Evolutionary conservation across 2,888 invertebrate genomes (phyloP), one percentile per base, ranked within the genome.

Genomic region (Alsophila aescularia): DNA sequence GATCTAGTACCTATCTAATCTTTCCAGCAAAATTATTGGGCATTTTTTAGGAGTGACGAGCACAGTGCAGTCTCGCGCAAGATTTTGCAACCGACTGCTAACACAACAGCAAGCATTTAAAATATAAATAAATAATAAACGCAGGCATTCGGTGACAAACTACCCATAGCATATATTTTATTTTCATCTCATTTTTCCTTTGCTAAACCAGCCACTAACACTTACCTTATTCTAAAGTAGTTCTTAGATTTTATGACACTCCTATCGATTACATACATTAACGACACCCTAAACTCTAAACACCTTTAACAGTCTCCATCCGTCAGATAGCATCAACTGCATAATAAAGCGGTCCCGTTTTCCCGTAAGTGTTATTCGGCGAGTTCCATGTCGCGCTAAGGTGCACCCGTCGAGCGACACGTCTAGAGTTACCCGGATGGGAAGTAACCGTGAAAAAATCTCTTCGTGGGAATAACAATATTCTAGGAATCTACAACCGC

Each of bases 341-440:
- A 78, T 81, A 81, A 74, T 79, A 81, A 81, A 78, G 75, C 70
- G 73, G 72, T 79, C 78, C 66, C 63, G 73, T 69, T 79, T 79
- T 81, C 70, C n/a, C 62, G 68, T 52, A 77, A 79, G 76, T 74
- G 75, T 62, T 72, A 69, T 73, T 75, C 67, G 69, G 72, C 70
- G 68, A 60, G 58, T 62, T 56, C 56, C 32, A 56, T 47, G 34
- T 55, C 69, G 68, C 79, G 81, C 81, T 80, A 75, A 69, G 72
- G 81, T 80, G 81, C 85, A 74, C 58, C 69, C 57, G 70, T 2
- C 34, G 6, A 27, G 13, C 12, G n/a, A 34, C 24, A 13, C 39
- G 29, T 18, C 15, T 31, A 21, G 14, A 32, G 32, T 42, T 42
- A 31, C 42, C 43, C 34, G 34, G 34, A 34, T 9, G 24, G 21